Conservation (phyloP, 2,797 vertebrate species). For the Meda fulgida region DNA sequence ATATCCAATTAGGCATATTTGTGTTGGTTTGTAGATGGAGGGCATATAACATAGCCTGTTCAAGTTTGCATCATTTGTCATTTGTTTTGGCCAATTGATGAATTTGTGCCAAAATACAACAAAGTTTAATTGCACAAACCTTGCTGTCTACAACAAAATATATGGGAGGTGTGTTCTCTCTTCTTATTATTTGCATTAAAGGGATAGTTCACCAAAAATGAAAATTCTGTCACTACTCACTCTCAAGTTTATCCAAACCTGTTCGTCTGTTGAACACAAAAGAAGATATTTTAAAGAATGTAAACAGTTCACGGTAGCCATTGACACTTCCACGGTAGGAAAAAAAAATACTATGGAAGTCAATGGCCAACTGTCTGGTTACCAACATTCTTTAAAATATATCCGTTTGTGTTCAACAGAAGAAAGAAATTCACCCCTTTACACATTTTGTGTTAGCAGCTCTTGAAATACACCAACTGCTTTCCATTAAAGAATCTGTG, state of each 20-base stretch:
- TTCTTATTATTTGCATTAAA: neutral
- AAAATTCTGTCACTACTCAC: neutral
- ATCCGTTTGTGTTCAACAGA: neutral
- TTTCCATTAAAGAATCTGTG: neutral
- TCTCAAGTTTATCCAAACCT: neutral
- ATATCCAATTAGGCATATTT: neutral
- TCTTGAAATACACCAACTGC: neutral
- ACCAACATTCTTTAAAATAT: neutral
- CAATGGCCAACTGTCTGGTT: neutral
- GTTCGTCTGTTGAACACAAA: too few species aligned
- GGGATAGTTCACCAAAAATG: neutral
- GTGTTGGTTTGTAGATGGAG: neutral
- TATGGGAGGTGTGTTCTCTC: too few species aligned
- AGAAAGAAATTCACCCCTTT: neutral
- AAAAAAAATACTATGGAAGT: neutral
- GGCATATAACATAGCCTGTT: neutral
- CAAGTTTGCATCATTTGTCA: neutral
- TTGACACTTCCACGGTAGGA: too few species aligned
- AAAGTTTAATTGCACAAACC: too few species aligned
- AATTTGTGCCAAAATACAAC: too few species aligned
- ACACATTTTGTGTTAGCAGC: neutral
- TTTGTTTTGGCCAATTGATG: neutral
- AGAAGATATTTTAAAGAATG: too few species aligned
- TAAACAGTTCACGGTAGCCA: too few species aligned
- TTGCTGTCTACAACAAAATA: too few species aligned